A percentile compares a stretch with the other conserved stretches of the same genome.
Conservation (phyloP, 1,140 invertebrate genomes). For the Anagrus nilaparvatae region DNA sequence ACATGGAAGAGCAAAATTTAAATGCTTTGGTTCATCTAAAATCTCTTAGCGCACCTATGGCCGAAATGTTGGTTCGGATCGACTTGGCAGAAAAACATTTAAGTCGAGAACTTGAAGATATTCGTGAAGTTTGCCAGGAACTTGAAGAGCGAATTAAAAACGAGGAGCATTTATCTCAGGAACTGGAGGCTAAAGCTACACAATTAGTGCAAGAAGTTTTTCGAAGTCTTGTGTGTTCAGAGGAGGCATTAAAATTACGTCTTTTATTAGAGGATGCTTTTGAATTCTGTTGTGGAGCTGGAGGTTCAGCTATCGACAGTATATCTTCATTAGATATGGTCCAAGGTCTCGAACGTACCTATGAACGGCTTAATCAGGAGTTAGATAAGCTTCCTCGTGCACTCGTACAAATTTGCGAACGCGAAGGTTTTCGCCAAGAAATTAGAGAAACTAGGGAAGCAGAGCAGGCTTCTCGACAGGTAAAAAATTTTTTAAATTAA, state of each 20-base stretch:
- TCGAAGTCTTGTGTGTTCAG: slow-evolving; percentile 43
- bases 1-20: slow-evolving; percentile 53
- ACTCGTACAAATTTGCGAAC: slow-evolving; percentile 45
- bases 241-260: slow-evolving; percentile 45
- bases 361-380: slow-evolving; percentile 46
- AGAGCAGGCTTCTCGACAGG: slow-evolving; percentile 48
- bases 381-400: slow-evolving; percentile 49
- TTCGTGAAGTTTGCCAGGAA: slow-evolving; percentile 28
- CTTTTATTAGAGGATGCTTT: slow-evolving; percentile 56
- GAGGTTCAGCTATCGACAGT: slow-evolving; percentile 43
- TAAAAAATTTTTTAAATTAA: slow-evolving; percentile 31
- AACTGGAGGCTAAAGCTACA: slow-evolving; percentile 38
- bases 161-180: slow-evolving; percentile 34
- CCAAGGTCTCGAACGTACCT: slow-evolving; percentile 49
- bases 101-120: slow-evolving; percentile 26
- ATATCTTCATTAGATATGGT: slow-evolving; percentile 44
- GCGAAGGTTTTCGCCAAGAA: slow-evolving; percentile 48
- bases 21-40: slow-evolving; percentile 53
- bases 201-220: slow-evolving; percentile 40
- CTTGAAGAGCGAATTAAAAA: slow-evolving; percentile 29
- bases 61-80: slow-evolving; percentile 42
- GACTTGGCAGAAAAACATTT: slow-evolving; percentile 30
- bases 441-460: slow-evolving; percentile 47
- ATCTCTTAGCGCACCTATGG: slow-evolving; percentile 46
- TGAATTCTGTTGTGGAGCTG: slow-evolving; percentile 47